Conservation (phyloP, 2,797 vertebrate genomes). For the Macroramphosus scolopax region DNA sequence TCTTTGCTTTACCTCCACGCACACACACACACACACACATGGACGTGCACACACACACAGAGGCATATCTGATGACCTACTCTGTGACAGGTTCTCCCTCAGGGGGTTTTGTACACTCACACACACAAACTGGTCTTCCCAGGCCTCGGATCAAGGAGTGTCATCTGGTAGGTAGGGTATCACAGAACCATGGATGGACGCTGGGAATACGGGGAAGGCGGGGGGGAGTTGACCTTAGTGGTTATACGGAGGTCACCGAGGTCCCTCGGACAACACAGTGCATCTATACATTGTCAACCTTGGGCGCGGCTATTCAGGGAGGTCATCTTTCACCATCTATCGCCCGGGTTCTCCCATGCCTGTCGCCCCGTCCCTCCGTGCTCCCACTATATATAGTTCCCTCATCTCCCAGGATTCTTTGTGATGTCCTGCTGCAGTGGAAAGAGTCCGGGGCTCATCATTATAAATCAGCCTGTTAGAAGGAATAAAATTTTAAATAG, state of each 20-base stretch:
- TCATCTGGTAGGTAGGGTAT: slow-evolving; percentile 78
- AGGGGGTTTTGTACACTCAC: slow-evolving; percentile 61
- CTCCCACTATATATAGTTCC: slow-evolving; percentile 56
- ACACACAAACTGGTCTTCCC: slow-evolving; percentile 57
- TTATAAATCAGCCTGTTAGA: slow-evolving; percentile 77
- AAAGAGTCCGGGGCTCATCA: slow-evolving; percentile 67
- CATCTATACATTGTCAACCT: slow-evolving; percentile 50
- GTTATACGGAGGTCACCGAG: slow-evolving; percentile 64
- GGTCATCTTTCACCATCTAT: slow-evolving; percentile 67
- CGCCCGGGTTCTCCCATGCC: slow-evolving; percentile 54
- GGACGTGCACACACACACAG: slow-evolving; percentile 21
- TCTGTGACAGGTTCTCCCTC: slow-evolving; percentile 68
- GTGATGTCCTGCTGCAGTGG: slow-evolving; percentile 56
- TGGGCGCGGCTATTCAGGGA: slow-evolving; percentile 25
- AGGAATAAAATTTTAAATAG: slow-evolving; percentile 77
- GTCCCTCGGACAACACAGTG: slow-evolving; percentile 56
- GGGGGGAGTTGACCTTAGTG: slow-evolving; percentile 64
- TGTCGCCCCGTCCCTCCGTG: slow-evolving; percentile 41
- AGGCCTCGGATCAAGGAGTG: slow-evolving; percentile 59
- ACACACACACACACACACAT: slow-evolving; percentile 19
- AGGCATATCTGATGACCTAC: slow-evolving; percentile 69
- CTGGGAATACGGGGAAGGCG: slow-evolving; percentile 31
- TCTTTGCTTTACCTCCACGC: slow-evolving; percentile 30
- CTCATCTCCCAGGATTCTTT: slow-evolving; percentile 54
- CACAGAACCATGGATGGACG: slow-evolving; percentile 45